Evolutionary conservation across 2,113 vertebrate species (phyloP).

Genomic region (Rhinoptilus africanus): DNA sequence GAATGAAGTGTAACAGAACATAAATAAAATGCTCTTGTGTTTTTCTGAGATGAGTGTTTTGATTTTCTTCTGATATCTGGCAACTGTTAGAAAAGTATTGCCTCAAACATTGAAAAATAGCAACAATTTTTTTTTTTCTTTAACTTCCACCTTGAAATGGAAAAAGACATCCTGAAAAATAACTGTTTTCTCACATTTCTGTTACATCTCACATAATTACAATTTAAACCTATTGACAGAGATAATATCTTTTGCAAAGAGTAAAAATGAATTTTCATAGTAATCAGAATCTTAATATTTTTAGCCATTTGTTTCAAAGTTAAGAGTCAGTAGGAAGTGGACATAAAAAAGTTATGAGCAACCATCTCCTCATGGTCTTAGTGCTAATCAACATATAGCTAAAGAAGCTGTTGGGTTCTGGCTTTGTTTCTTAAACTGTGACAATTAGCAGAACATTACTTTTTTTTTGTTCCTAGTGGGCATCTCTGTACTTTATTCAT

Average conservation of each 20-base stretch:
- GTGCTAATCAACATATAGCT: background rate
- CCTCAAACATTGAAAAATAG: background rate
- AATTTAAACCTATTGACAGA: background rate
- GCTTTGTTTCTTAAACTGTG: background rate
- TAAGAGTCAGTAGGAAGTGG: background rate
- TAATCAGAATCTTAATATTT: background rate
- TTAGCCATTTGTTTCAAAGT: background rate
- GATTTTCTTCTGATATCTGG: background rate
- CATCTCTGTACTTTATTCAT: background rate
- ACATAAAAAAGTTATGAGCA: background rate
- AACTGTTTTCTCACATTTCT: background rate
- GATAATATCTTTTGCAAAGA: background rate
- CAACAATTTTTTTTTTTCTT: background rate
- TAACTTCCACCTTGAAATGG: background rate
- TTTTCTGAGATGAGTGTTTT: background rate
- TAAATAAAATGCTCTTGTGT: conserved; percentile 11
- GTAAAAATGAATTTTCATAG: background rate
- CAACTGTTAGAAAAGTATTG: background rate
- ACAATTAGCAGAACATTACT: background rate
- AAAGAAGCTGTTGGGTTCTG: background rate
- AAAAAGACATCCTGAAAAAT: background rate
- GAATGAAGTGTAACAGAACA: conserved; percentile 4
- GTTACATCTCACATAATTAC: background rate
- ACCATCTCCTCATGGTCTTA: background rate
- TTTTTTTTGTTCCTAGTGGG: background rate